Base-by-base conservation (phyloP, 2,113 vertebrate species). In the Junco hyemalis region DNA sequence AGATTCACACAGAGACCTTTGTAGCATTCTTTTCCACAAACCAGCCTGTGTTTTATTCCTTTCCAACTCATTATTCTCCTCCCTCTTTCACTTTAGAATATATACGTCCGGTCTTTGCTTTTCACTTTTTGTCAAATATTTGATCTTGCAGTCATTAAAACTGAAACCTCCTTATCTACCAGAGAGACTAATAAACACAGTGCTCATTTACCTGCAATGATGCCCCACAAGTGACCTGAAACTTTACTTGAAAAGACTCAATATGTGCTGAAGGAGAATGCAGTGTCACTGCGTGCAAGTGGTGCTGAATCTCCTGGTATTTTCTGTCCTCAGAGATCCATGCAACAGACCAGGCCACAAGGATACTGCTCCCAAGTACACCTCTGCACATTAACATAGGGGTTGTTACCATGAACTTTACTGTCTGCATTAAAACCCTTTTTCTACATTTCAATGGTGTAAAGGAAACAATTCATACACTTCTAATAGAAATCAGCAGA, bases 61-160 rank as follows among this genome's bases (percentile, higher is more conserved):
- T 82, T 70, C 57, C 86, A 92, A 60, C 24, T 74, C 51, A 80
- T 59, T 92, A 45, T 77, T 94, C 50, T 89, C 68, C 59, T 61
- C 68, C 59, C 51, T 13, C 72, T 89, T 86, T 91, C 86, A 56
- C 76, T 86, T 90, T 51, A 90, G 50, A 57, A 35, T 69, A 86
- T 84, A 92, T 76, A 93, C 54, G 61, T 96, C 69, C 8, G 0
- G 74, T 90, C 96, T 97, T 95, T 96, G 82, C 83, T 97, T 97
- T 97, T 97, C 96, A 95, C 97, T 97, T 97, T 97, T 94, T 92
- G 92, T 83, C 90, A 96, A 95, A 92, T 93, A 92, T 95, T 97
- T 97, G 95, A 95, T 96, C 94, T 94, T 96, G 92, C 5, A 35
- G 78, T 87, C 80, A 91, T 91, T 93, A 93, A 93, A 94, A 93